phyloP scores from a whole-genome alignment of 2,888 invertebrate genomes.

The Oxytorus armatus region DNA sequence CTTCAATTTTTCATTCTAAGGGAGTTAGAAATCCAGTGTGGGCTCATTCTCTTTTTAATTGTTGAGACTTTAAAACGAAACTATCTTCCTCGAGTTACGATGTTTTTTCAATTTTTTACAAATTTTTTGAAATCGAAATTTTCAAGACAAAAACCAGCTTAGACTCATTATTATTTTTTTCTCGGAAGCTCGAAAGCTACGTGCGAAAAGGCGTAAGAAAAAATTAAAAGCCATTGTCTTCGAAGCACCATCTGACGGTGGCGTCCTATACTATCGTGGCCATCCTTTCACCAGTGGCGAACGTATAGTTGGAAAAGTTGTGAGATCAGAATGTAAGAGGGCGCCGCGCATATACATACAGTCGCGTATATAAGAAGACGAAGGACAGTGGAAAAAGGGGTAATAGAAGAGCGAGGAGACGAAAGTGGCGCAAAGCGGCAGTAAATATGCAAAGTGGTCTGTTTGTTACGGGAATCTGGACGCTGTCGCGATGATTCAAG shows the following conservation, averaged over 20 bases:
- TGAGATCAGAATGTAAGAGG: conserved; percentile 11
- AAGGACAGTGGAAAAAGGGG: conserved; percentile 8
- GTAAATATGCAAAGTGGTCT: conserved; percentile 68
- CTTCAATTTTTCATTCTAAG: too few relatives aligned
- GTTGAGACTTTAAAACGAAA: too few relatives aligned
- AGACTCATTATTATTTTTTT: too few relatives aligned
- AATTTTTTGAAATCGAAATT: too few relatives aligned
- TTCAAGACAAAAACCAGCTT: too few relatives aligned
- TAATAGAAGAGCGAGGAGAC: conserved; percentile 31
- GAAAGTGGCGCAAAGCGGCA: conserved; percentile 50
- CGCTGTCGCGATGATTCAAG: conserved; percentile 50
- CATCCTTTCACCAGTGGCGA: neutral
- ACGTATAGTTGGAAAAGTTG: conserved; percentile 3
- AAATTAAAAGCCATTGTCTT: neutral
- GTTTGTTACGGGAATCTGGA: conserved; percentile 64
- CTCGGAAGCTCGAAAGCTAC: neutral
- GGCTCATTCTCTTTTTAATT: too few relatives aligned
- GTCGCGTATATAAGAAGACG: conserved; percentile 15
- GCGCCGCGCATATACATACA: too few relatives aligned
- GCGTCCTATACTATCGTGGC: conserved; percentile 6
- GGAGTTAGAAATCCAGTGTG: too few relatives aligned
- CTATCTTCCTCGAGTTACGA: too few relatives aligned
- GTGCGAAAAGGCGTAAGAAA: neutral
- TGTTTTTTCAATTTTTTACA: too few relatives aligned
- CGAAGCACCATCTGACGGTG: conserved; percentile 25